Base-by-base conservation (phyloP, 2,888 invertebrate genomes). In the Ephialtes manifestator region DNA sequence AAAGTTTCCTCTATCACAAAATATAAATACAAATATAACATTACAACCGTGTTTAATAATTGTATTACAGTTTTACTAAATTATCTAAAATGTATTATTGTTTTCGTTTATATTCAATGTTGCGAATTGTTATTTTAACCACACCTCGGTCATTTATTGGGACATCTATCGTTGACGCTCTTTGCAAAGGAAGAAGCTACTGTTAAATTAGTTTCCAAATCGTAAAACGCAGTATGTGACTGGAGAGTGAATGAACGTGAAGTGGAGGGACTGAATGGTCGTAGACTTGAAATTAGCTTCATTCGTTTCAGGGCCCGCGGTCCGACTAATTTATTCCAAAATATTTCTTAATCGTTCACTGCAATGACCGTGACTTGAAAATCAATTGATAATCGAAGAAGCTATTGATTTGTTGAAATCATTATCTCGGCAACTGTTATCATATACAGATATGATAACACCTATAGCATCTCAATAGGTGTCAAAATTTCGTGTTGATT, bases 321-420 rank as follows among this genome's bases (percentile, higher is more conserved):
- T 7, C 0, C 31, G 60, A 15, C 15, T 28, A 35, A 60, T 60
- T 11, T 28, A 60, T 60, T 28, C 60, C n/a, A n/a, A 60, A 60
- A 60, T 60, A 35, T 60, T 35, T 60, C 13, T 58, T 11, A 58
- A 60, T 60, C 35, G 24, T 55, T 55, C 18, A 55, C 10, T 18
- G 15, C 11, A 7, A 18, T 18, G 18, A 8, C n/a, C 39, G 39
- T 63, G 31, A 39, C n/a, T 63, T 1, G 63, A 63, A 63, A 31
- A 63, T 63, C 35, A 63, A 63, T 63, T 39, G 39, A n/a, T 31
- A n/a, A 31, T 39, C 63, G 20, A 24, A 39, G 31, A 63, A 20
- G 18, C 1, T 0, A 13, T 67, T 4, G 20, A 20, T 43, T 24
- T 24, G 43, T 43, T 43, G 13, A 43, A 43, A 43, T 43, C n/a